Evolutionary conservation across 1,140 invertebrate genomes (phyloP).

Genomic region (Archivesica marissinica): DNA sequence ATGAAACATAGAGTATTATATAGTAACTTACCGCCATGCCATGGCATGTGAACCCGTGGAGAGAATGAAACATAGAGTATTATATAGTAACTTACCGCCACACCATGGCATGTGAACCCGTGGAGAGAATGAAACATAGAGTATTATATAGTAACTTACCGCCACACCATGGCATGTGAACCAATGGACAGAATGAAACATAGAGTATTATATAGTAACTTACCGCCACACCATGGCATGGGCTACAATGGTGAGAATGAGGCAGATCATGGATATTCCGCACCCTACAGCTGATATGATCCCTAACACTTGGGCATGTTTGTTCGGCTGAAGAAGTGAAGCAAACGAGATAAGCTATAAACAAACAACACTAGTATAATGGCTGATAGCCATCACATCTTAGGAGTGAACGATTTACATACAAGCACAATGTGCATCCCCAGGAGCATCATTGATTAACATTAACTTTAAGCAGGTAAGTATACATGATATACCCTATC

Average conservation of each 20-base stretch:
- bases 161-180: not conserved
- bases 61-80: too few species aligned
- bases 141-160: not conserved
- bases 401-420: not conserved
- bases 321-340: not conserved
- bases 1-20: too few species aligned
- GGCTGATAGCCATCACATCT: not conserved
- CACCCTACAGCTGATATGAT: conserved; percentile 50
- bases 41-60: too few species aligned
- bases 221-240: conserved; percentile 2
- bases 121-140: not conserved
- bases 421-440: too few species aligned
- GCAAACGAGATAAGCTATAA: not conserved
- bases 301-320: not conserved
- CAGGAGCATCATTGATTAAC: too few species aligned
- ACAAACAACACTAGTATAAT: not conserved
- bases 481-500: too few species aligned
- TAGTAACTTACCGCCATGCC: too few species aligned
- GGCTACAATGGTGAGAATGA: conserved; percentile 1
- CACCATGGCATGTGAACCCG: not conserved
- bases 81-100: not conserved
- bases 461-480: too few species aligned
- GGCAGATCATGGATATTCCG: conserved; percentile 48
- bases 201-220: not conserved
- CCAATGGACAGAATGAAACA: not conserved